Evolutionary conservation across 2,888 invertebrate species (phyloP).

Genomic region (Eretmocerus hayati): DNA sequence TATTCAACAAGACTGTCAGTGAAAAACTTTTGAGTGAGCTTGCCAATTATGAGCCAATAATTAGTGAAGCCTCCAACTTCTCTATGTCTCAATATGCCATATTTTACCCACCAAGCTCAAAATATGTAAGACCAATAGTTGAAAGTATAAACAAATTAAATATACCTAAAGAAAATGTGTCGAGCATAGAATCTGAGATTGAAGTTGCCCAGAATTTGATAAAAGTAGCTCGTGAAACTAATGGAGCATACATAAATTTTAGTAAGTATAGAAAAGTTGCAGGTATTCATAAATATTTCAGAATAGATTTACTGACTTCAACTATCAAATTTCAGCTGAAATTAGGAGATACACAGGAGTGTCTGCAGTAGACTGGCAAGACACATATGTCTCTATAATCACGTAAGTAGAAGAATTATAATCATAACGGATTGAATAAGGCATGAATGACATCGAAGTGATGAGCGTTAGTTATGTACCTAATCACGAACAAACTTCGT

Average conservation of each 20-base stretch:
- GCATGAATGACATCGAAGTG: too few relatives aligned
- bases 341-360: constrained; percentile 54
- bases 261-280: constrained; percentile 9
- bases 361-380: constrained; percentile 59
- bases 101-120: constrained; percentile 33
- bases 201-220: constrained; percentile 30
- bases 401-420: constrained; percentile 49
- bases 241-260: constrained; percentile 10
- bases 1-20: constrained; percentile 42
- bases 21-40: constrained; percentile 33
- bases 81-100: constrained; percentile 34
- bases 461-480: too few relatives aligned
- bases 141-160: constrained; percentile 30
- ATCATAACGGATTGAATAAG: constrained; percentile 1
- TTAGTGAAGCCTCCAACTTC: constrained; percentile 25
- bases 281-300: not conserved
- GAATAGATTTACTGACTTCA: not conserved
- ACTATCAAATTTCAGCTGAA: constrained; percentile 37
- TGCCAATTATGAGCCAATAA: constrained; percentile 31
- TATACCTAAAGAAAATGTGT: constrained; percentile 30
- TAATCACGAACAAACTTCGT: too few relatives aligned
- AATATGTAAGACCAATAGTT: constrained; percentile 27
- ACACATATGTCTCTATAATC: constrained; percentile 61
- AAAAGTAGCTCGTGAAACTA: constrained; percentile 10
- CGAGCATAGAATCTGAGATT: constrained; percentile 30